A percentile compares a stretch with the other conserved stretches of the same genome.
phyloP scores from a whole-genome alignment of 2,113 vertebrate genomes.

The Thryonomys swinderianus region DNA sequence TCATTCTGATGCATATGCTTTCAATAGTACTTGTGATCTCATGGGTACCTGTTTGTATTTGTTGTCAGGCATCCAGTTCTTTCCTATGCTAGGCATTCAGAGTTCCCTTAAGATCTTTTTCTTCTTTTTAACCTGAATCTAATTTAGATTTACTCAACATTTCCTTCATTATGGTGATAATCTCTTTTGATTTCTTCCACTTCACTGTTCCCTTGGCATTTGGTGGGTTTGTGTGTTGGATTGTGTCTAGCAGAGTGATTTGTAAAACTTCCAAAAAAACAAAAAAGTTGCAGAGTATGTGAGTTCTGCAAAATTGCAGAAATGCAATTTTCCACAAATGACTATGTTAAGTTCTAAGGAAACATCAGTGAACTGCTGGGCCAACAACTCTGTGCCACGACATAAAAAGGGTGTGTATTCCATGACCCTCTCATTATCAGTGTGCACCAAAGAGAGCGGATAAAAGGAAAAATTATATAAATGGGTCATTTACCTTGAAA shows the following conservation, averaged over 20 bases:
- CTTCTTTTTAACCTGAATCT: too few species aligned
- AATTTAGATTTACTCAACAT: too few species aligned
- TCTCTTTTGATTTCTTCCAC: too few species aligned
- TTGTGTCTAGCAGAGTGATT: background rate
- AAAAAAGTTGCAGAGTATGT: background rate
- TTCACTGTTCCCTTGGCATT: too few species aligned
- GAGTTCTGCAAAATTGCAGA: background rate
- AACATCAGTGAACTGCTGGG: background rate
- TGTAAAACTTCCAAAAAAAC: background rate
- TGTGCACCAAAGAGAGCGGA: background rate
- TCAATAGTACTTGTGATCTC: too few species aligned
- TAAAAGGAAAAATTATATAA: background rate
- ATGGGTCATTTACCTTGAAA: background rate
- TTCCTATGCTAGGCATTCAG: too few species aligned
- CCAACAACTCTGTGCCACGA: background rate
- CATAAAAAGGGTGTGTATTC: background rate
- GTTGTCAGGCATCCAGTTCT: too few species aligned
- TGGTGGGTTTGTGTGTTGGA: too few species aligned
- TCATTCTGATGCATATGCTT: background rate
- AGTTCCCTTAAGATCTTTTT: too few species aligned
- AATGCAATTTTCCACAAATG: background rate
- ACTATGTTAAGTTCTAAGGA: background rate
- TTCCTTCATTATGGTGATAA: too few species aligned
- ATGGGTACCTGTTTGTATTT: too few species aligned
- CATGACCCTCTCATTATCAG: too few species aligned